Percentiles rank a stretch among this genome's conserved stretches.
Evolutionary conservation across 2,797 vertebrate species (phyloP).

Genomic region (Cryptoprocta ferox): DNA sequence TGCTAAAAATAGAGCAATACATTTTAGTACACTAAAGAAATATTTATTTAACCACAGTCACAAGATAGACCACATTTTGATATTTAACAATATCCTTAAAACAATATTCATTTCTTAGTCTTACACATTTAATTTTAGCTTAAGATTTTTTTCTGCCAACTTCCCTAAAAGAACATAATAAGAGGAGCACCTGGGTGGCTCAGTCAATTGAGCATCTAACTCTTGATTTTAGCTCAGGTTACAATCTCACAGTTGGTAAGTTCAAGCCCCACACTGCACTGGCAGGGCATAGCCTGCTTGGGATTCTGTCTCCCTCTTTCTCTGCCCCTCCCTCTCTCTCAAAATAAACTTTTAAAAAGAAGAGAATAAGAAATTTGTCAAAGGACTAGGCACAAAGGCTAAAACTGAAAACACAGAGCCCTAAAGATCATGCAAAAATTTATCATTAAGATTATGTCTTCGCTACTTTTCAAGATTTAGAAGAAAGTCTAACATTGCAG

Average conservation of each 20-base stretch:
- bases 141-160: background rate
- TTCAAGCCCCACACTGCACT: too few species aligned
- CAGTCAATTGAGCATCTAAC: too few species aligned
- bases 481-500: background rate
- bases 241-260: too few species aligned
- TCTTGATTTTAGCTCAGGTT: too few species aligned
- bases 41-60: background rate
- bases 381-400: background rate
- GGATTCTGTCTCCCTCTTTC: too few species aligned
- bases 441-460: background rate
- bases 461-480: background rate
- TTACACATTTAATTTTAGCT: conserved; percentile 24
- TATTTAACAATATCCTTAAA: conserved; percentile 38
- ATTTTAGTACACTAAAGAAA: conserved; percentile 50
- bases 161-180: background rate
- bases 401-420: conserved; percentile 5
- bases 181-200: too few species aligned
- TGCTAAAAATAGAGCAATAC: conserved; percentile 86
- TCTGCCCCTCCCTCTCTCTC: too few species aligned
- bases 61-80: background rate
- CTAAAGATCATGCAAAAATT: background rate
- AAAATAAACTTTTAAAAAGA: background rate
- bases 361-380: conserved; percentile 2
- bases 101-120: background rate
- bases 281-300: too few species aligned